phyloP scores from a whole-genome alignment of 2,113 vertebrate genomes.

The Oreotrochilus melanogaster region DNA sequence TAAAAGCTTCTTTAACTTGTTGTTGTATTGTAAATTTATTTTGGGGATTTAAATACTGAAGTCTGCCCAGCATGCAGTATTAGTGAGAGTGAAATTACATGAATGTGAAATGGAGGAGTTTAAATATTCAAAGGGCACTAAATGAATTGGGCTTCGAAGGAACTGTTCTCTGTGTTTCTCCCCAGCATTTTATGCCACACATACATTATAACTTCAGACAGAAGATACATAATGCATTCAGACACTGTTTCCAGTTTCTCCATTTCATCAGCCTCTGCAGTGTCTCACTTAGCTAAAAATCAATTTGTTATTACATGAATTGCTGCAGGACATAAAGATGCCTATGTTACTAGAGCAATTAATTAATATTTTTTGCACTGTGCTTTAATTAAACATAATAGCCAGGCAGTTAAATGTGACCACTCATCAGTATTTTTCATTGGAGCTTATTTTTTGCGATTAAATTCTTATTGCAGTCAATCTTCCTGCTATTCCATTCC shows the following conservation, averaged over 20 bases:
- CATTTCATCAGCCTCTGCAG: not conserved
- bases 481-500: not conserved
- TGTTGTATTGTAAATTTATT: not conserved
- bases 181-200: conserved; percentile 8
- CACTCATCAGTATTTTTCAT: conserved; percentile 27
- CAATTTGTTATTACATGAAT: conserved; percentile 69
- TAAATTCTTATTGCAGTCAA: conserved; percentile 22
- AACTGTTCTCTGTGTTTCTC: not conserved
- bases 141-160: conserved; percentile 39
- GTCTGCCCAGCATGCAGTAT: not conserved
- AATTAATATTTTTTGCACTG: conserved; percentile 55
- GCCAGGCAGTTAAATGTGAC: conserved; percentile 1
- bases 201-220: conserved; percentile 5
- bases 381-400: conserved; percentile 62
- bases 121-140: conserved; percentile 32
- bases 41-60: not conserved
- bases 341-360: conserved; percentile 44
- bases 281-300: conserved; percentile 38
- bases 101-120: conserved; percentile 26
- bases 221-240: conserved; percentile 9
- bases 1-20: conserved; percentile 52
- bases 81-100: not conserved
- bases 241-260: conserved; percentile 1
- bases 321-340: conserved; percentile 55
- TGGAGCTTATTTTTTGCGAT: conserved; percentile 31